These are phyloP conservation scores for Sardina pilchardus DNA, from an alignment of 2,113 vertebrate species.

Conservation along the genomic window DNA sequence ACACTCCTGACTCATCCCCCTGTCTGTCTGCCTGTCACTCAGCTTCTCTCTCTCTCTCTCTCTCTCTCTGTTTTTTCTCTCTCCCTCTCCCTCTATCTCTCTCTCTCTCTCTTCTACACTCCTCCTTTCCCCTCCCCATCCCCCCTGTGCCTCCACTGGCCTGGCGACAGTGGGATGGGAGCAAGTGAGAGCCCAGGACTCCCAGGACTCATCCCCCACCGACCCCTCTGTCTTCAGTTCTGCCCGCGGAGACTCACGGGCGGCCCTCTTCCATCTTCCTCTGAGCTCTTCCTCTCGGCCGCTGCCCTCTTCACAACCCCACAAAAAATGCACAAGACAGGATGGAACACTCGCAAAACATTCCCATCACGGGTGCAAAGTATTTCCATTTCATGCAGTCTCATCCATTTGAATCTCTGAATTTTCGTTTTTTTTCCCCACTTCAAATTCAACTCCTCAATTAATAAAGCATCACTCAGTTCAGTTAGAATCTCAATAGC, in stretches of 20 bases:
- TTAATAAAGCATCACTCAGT: too few species aligned
- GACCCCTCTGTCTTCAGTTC: too few species aligned
- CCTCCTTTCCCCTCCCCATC: slow-evolving; percentile 9
- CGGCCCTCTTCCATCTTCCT: neutral
- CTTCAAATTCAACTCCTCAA: too few species aligned
- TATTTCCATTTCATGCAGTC: neutral
- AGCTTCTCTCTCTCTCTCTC: neutral
- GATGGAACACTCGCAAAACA: neutral
- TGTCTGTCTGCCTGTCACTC: slow-evolving; percentile 2
- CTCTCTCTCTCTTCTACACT: too few species aligned
- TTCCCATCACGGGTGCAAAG: neutral
- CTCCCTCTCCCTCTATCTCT: too few species aligned
- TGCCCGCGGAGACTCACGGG: neutral
- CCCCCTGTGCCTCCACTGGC: neutral
- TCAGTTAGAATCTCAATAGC: neutral
- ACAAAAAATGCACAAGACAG: neutral
- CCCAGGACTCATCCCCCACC: too few species aligned
- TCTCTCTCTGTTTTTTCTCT: slow-evolving; percentile 4
- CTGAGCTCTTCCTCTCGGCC: neutral
- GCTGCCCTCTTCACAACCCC: neutral
- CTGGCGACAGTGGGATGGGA: neutral
- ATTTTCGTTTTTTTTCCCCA: too few species aligned
- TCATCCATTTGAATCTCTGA: neutral
- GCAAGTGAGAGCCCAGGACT: too few species aligned
- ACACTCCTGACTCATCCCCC: neutral